These are phyloP conservation scores for Drosophila melanocephala DNA, from an alignment of 2,888 invertebrate species.

Conservation along the genomic window DNA sequence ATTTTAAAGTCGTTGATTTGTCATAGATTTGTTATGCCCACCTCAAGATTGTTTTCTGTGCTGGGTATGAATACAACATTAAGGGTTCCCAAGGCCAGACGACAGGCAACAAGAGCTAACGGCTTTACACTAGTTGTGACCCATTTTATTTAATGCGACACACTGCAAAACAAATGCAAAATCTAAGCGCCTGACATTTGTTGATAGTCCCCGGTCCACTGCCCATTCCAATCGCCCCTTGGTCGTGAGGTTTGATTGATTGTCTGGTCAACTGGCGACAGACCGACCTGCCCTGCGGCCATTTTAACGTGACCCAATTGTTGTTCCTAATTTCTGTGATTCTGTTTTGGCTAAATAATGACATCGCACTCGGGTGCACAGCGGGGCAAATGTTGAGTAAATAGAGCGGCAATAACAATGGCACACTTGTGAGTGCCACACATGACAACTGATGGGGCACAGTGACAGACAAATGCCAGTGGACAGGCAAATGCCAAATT, in stretches of 20 bases:
- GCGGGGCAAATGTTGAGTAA: conserved; percentile 24
- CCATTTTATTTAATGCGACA: conserved; percentile 48
- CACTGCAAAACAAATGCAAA: conserved; percentile 49
- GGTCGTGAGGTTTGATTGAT: conserved; percentile 63
- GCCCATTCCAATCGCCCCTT: neutral
- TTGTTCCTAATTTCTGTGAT: conserved; percentile 65
- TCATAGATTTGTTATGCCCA: neutral
- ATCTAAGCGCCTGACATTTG: conserved; percentile 50
- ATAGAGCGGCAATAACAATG: conserved; percentile 50
- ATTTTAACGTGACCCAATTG: conserved; percentile 54
- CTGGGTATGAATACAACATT: conserved; percentile 26
- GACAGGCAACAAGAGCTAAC: conserved; percentile 26
- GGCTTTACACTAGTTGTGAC: conserved; percentile 31
- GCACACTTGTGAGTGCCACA: conserved; percentile 10
- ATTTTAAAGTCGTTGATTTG: neutral
- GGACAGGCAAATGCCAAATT: conserved; percentile 30
- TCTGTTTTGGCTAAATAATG: conserved; percentile 61
- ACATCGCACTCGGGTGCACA: conserved; percentile 47
- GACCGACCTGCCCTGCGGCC: conserved; percentile 2
- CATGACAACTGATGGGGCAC: conserved; percentile 4
- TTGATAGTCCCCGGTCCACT: conserved; percentile 38
- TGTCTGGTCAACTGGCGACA: conserved; percentile 38
- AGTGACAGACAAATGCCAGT: conserved; percentile 14
- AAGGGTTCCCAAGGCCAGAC: conserved; percentile 7
- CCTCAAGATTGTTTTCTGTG: neutral